phyloP scores from a whole-genome alignment of 2,113 vertebrate species.

The Holacanthus passer region DNA sequence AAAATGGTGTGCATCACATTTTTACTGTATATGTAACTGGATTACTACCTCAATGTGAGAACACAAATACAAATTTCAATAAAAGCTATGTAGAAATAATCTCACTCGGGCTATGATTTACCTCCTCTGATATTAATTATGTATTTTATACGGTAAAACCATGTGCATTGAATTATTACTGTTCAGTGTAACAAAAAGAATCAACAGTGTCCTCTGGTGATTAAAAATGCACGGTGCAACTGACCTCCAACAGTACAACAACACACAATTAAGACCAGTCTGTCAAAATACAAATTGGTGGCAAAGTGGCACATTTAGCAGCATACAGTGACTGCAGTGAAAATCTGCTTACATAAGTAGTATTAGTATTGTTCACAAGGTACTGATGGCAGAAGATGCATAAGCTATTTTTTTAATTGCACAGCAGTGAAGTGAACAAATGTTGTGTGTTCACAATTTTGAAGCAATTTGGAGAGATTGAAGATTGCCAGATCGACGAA shows the following conservation, averaged over 20 bases:
- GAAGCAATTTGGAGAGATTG: constrained; percentile 98
- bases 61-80: not conserved
- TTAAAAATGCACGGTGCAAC: not conserved
- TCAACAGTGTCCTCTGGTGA: constrained; percentile 44
- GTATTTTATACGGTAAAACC: not conserved
- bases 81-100: not conserved
- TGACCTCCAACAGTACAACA: not conserved
- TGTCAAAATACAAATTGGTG: not conserved
- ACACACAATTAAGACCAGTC: not conserved
- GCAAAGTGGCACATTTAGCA: not conserved
- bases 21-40: not conserved
- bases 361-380: too few species aligned
- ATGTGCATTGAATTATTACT: not conserved
- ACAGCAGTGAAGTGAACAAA: constrained; percentile 27
- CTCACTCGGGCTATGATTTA: too few species aligned
- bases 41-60: too few species aligned
- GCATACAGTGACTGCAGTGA: not conserved
- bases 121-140: not conserved
- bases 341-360: not conserved
- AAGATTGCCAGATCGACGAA: constrained; percentile 95
- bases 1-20: not conserved
- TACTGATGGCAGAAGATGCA: not conserved
- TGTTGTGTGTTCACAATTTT: constrained; percentile 66
- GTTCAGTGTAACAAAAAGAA: not conserved
- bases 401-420: not conserved